phyloP scores from a whole-genome alignment of 1,140 invertebrate species.

The Anoplolepis gracilipes region DNA sequence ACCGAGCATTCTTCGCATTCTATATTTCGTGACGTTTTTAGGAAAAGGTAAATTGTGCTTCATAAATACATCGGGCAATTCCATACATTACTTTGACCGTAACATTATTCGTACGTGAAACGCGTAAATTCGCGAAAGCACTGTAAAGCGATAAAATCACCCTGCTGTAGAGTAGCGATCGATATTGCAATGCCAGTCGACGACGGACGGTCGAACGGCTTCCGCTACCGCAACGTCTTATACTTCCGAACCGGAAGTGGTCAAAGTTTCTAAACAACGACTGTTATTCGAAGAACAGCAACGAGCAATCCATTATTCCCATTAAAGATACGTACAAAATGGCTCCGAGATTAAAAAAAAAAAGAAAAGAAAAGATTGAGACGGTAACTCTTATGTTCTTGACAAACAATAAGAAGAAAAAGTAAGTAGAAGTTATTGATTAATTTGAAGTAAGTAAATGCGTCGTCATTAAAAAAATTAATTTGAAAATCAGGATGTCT shows the following conservation, averaged over 20 bases:
- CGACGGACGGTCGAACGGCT: conserved; percentile 36
- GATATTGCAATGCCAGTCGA: conserved; percentile 60
- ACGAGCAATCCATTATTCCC: too few species aligned
- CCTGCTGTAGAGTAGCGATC: conserved; percentile 43
- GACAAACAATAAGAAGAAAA: background rate
- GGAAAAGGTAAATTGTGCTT: background rate
- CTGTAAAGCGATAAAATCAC: conserved; percentile 33
- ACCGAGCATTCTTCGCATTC: background rate
- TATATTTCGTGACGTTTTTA: background rate
- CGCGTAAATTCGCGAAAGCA: conserved; percentile 31
- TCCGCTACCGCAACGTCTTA: conserved; percentile 60
- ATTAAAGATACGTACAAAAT: too few species aligned
- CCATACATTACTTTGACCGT: conserved; percentile 14
- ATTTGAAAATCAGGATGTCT: background rate
- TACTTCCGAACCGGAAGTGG: conserved; percentile 68
- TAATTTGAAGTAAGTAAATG: background rate
- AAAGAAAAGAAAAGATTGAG: background rate
- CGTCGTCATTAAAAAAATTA: background rate
- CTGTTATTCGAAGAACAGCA: background rate
- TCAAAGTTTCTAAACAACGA: conserved; percentile 28
- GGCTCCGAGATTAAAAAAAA: too few species aligned
- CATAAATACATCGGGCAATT: conserved; percentile 3
- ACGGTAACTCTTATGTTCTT: background rate
- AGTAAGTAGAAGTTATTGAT: background rate
- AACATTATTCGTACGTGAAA: background rate